Base-by-base conservation (phyloP, 2,113 vertebrate genomes). In the Caranx ignobilis region DNA sequence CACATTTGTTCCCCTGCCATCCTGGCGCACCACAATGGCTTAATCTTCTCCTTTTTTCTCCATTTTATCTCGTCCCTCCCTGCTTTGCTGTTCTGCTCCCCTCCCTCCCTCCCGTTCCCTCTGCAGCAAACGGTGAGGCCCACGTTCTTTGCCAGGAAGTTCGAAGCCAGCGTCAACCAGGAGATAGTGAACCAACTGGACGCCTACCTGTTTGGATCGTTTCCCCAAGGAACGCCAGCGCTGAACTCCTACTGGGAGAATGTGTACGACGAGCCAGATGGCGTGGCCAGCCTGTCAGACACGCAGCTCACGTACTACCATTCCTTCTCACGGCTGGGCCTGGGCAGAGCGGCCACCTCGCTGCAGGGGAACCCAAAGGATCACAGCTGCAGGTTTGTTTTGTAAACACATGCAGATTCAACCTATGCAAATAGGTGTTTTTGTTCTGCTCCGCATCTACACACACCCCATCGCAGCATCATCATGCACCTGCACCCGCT, bases 71-170 rank as follows among this genome's bases (percentile, higher is more conserved):
- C 72, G 8, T 75, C 62, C 37, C 31, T 56, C 63, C 52, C 57
- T 75, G 61, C 69, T 57, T 71, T 43, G 39, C 55, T 79, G 41
- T 18, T 34, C 18, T 18, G 10, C 9, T 12, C 54, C 68, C 68
- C 66, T 21, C 9, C 50, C 54, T 3, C 43, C 15, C 1, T 32
- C 35, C 18, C 39, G 35, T 55, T 69, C 10, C 61, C 0, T 1
- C 75, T 89, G 87, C 95, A 99, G 98, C 98, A 99, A 96, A 99
- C 97, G 0, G 95, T 97, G 71, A 93, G 98, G 73, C 98, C 98
- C 2, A 99, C 98, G 8, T 99, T 99, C 95, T 99, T 99, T 13
- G 98, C 97, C 31, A 96, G 98, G 64, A 99, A 99, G 93, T 99
- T 99, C 18, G 98, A 99, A 83, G 97, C 98, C 0, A 96, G 97